phyloP scores from a whole-genome alignment of 2,113 vertebrate species.

The Psephotus haematonotus region DNA sequence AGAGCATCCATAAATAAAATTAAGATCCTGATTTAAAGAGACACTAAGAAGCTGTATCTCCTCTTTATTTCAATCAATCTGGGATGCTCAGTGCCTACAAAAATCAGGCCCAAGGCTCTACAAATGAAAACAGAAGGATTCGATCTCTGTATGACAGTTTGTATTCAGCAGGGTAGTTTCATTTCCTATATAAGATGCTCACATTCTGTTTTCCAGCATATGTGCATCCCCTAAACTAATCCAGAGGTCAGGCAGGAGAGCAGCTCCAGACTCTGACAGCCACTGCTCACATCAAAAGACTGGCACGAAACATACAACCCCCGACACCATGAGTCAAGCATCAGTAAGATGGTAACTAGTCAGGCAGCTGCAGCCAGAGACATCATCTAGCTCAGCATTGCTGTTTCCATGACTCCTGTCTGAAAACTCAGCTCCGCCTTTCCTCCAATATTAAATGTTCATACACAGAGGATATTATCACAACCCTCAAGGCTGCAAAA shows the following conservation, averaged over 20 bases:
- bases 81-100: neutral
- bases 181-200: neutral
- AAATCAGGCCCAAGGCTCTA: neutral
- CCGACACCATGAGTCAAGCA: fast-evolving
- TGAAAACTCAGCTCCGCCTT: neutral
- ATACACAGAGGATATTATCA: neutral
- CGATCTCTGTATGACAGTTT: neutral
- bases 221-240: neutral
- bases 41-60: slow-evolving; percentile 26
- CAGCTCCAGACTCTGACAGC: neutral
- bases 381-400: neutral
- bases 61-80: slow-evolving; percentile 20
- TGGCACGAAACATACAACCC: neutral
- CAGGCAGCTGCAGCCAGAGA: neutral
- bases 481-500: neutral
- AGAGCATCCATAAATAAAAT: slow-evolving; percentile 53
- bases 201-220: neutral
- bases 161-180: neutral
- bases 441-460: neutral
- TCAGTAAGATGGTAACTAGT: neutral
- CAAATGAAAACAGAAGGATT: neutral
- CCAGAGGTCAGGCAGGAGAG: neutral
- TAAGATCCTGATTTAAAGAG: slow-evolving; percentile 51
- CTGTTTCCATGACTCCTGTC: neutral
- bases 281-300: neutral